Conservation (phyloP, 2,888 invertebrate species). For the Oscheius sp. region DNA sequence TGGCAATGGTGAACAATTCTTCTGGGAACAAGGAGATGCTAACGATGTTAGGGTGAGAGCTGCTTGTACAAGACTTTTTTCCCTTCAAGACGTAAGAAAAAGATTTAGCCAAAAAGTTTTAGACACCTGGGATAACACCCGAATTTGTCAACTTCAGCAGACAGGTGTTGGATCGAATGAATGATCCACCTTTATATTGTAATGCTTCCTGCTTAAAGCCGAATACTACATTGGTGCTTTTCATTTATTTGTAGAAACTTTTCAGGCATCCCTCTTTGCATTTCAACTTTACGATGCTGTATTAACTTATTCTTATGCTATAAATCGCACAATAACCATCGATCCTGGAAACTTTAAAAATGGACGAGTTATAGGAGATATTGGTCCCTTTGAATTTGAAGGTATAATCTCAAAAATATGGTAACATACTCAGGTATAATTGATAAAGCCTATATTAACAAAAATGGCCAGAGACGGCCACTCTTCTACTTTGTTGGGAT, state of each 20-base stretch:
- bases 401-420: neutral
- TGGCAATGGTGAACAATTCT: neutral
- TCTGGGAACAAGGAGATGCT: constrained; percentile 12
- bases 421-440: neutral
- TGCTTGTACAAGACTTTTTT: constrained; percentile 8
- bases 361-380: constrained; percentile 29
- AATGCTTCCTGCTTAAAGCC: neutral
- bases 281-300: constrained; percentile 43
- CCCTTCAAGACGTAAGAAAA: neutral
- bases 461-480: neutral
- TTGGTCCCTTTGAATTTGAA: constrained; percentile 35
- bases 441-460: neutral
- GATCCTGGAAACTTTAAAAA: constrained; percentile 26
- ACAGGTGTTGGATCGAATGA: constrained; percentile 4
- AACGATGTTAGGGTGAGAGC: neutral
- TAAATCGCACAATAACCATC: constrained; percentile 32
- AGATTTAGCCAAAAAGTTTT: neutral
- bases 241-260: neutral
- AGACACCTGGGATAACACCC: neutral
- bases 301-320: constrained; percentile 37
- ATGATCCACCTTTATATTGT: constrained; percentile 2
- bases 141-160: neutral
- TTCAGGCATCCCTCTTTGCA: constrained; percentile 34
- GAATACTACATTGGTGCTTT: neutral
- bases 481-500: neutral